These are phyloP conservation scores for Agonopterix subpropinquella DNA, from an alignment of 2,888 invertebrate genomes.

Conservation along the genomic window DNA sequence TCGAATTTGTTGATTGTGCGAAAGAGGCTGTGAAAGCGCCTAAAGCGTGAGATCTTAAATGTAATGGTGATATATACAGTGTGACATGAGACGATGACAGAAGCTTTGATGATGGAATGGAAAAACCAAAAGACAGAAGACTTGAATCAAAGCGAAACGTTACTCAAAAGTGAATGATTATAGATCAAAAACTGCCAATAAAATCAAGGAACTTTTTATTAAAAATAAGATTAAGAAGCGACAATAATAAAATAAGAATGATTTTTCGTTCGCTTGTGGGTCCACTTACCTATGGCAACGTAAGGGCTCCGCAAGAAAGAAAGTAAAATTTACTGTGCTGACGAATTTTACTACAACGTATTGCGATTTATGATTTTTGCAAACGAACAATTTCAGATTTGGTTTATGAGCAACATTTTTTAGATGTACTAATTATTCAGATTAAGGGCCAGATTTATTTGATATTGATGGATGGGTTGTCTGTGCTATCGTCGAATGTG, in stretches of 20 bases:
- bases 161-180: slow-evolving; percentile 61
- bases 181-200: slow-evolving; percentile 46
- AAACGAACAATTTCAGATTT: slow-evolving; percentile 32
- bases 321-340: slow-evolving; percentile 74
- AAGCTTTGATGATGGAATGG: slow-evolving; percentile 47
- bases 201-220: slow-evolving; percentile 35
- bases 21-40: slow-evolving; percentile 29
- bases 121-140: slow-evolving; percentile 43
- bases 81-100: slow-evolving; percentile 28
- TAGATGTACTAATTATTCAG: too few species aligned
- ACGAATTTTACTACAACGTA: slow-evolving; percentile 48
- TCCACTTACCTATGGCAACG: slow-evolving; percentile 74
- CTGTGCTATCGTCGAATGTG: slow-evolving; percentile 1
- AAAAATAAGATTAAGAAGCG: slow-evolving; percentile 46
- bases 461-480: too few species aligned
- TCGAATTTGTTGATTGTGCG: neutral
- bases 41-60: slow-evolving; percentile 32
- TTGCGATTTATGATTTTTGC: slow-evolving; percentile 33
- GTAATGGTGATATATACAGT: slow-evolving; percentile 20
- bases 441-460: too few species aligned
- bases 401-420: too few species aligned
- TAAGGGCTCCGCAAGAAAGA: slow-evolving; percentile 76
- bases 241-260: slow-evolving; percentile 44
- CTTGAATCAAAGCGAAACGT: slow-evolving; percentile 73
- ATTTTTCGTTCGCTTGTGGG: slow-evolving; percentile 50